A percentile compares a stretch with the other conserved stretches of the same genome.
Evolutionary conservation across 2,888 invertebrate species (phyloP).

Genomic region (Orthosia gracilis): DNA sequence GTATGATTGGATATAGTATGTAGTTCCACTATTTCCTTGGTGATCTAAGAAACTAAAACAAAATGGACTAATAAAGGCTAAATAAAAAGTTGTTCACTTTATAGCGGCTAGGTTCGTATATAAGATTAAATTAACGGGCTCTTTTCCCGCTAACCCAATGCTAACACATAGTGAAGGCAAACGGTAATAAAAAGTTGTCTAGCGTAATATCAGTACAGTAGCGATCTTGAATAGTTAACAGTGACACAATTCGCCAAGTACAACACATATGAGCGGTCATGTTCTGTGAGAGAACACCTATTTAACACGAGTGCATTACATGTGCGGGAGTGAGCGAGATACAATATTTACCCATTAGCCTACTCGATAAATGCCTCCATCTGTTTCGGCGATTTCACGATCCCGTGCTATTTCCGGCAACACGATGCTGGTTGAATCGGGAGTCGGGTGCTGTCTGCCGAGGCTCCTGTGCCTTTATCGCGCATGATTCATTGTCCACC

Average conservation of each 20-base stretch:
- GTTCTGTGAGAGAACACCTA: slow-evolving; percentile 38
- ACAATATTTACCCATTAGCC: slow-evolving; percentile 61
- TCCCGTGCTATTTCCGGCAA: slow-evolving; percentile 72
- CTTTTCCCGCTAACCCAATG: neutral
- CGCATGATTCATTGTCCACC: slow-evolving; percentile 63
- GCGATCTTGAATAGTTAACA: slow-evolving; percentile 53
- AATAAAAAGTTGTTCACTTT: neutral
- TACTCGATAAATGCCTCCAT: slow-evolving; percentile 63
- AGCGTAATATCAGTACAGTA: slow-evolving; percentile 49
- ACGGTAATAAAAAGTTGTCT: slow-evolving; percentile 38
- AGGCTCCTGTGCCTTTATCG: slow-evolving; percentile 52
- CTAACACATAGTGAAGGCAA: neutral
- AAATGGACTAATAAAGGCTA: neutral
- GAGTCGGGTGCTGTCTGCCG: slow-evolving; percentile 50
- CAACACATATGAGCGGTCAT: slow-evolving; percentile 32
- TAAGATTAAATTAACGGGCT: neutral
- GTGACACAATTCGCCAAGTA: slow-evolving; percentile 53
- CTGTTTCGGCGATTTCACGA: slow-evolving; percentile 63
- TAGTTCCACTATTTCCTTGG: neutral
- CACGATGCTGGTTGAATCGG: slow-evolving; percentile 61
- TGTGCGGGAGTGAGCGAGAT: slow-evolving; percentile 55
- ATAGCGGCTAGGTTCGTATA: neutral
- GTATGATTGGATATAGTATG: no score
- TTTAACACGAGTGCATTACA: slow-evolving; percentile 26
- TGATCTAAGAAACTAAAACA: neutral